A percentile compares a stretch with the other conserved stretches of the same genome.
Conservation (phyloP, 1,140 invertebrate genomes). For the Helicoverpa armigera region DNA sequence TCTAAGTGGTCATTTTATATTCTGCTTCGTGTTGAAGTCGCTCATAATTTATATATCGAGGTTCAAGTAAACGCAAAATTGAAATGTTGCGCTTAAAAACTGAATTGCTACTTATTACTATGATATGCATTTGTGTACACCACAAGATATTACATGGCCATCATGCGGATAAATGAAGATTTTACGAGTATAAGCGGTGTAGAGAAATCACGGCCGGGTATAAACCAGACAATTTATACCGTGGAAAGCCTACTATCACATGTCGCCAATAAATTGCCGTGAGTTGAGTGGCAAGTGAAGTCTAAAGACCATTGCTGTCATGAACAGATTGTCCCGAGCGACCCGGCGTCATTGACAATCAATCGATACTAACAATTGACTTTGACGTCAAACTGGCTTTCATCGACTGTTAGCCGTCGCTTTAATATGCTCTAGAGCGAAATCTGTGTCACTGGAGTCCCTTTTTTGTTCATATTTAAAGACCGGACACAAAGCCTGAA, state of each 20-base stretch:
- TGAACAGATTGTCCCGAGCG: conserved; percentile 24
- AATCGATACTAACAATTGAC: conserved; percentile 37
- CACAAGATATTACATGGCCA: not conserved
- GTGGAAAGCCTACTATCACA: not conserved
- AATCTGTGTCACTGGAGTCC: conserved; percentile 33
- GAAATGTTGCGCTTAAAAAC: not conserved
- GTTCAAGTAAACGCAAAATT: not conserved
- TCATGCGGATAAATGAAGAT: not conserved
- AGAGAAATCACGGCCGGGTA: conserved; percentile 11
- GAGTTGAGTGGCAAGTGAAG: not conserved
- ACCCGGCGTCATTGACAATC: conserved; percentile 20
- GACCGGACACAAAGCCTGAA: conserved; percentile 31
- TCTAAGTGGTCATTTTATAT: not conserved
- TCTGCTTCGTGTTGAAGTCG: not conserved
- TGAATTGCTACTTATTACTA: not conserved
- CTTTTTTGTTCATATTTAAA: conserved; percentile 23
- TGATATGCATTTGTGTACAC: not conserved
- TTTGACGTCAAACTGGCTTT: conserved; percentile 30
- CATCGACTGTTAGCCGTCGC: not conserved
- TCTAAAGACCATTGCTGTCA: conserved; percentile 15
- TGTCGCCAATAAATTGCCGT: conserved; percentile 11
- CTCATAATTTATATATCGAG: conserved; percentile 15
- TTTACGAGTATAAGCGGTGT: not conserved
- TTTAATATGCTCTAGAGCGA: conserved; percentile 25
- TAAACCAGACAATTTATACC: not conserved